A percentile compares a stretch with the other conserved stretches of the same genome.
These are phyloP conservation scores for Xenopus borealis DNA, from an alignment of 2,113 vertebrate species.

Conservation along the genomic window DNA sequence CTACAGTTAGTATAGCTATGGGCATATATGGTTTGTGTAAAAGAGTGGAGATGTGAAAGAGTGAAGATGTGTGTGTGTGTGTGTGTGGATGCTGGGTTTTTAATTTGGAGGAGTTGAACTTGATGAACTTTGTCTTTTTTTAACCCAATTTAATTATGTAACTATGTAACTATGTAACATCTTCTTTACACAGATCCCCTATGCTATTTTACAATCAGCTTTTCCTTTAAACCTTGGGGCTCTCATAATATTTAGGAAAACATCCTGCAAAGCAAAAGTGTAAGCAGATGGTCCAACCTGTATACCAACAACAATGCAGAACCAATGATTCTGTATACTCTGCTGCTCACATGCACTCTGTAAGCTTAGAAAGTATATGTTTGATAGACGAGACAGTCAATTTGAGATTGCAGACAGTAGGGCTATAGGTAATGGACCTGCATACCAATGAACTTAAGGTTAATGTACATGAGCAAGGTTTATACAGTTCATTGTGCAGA, in stretches of 20 bases:
- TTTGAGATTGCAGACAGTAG: slow-evolving; percentile 52
- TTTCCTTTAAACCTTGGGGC: slow-evolving; percentile 47
- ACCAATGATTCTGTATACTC: slow-evolving; percentile 47
- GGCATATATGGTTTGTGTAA: no score
- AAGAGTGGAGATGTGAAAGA: no score
- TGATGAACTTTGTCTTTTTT: no score
- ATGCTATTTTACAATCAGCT: slow-evolving; percentile 36
- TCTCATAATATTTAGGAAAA: slow-evolving; percentile 44
- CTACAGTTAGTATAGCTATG: no score
- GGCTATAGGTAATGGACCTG: slow-evolving; percentile 45
- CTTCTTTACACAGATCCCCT: slow-evolving; percentile 5
- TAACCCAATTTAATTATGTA: no score
- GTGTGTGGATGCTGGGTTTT: no score
- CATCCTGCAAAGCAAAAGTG: slow-evolving; percentile 28
- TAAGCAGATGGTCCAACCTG: slow-evolving; percentile 43
- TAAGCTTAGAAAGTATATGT: slow-evolving; percentile 40
- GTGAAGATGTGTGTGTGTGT: no score
- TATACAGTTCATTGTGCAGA: no score
- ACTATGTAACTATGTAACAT: no score
- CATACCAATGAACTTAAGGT: slow-evolving; percentile 53
- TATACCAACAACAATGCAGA: slow-evolving; percentile 36
- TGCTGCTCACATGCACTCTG: slow-evolving; percentile 28
- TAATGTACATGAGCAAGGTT: slow-evolving; percentile 1
- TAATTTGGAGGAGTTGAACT: no score
- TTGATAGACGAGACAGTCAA: slow-evolving; percentile 57